Evolutionary conservation across 1,140 invertebrate genomes (phyloP).

Genomic region (Geopemphigus sp.): DNA sequence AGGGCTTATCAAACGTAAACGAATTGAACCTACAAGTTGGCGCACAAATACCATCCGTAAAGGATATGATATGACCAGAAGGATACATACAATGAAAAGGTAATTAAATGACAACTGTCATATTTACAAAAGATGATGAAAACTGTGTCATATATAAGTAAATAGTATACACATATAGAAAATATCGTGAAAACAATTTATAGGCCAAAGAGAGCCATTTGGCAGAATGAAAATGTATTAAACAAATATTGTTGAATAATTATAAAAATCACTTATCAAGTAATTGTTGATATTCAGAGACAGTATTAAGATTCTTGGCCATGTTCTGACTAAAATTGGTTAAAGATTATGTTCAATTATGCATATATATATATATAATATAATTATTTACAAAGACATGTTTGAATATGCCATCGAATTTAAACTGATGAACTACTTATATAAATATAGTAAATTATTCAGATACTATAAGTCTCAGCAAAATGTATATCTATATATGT

Average conservation of each 20-base stretch:
- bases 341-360: slow-evolving; percentile 28
- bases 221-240: slow-evolving; percentile 19
- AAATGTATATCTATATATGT: neutral
- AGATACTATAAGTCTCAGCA: slow-evolving; percentile 17
- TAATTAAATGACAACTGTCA: slow-evolving; percentile 45
- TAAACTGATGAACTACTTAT: neutral
- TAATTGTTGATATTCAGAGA: slow-evolving; percentile 22
- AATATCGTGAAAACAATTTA: slow-evolving; percentile 1
- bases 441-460: slow-evolving; percentile 16
- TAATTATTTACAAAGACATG: slow-evolving; percentile 1
- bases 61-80: slow-evolving; percentile 45
- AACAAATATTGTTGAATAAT: slow-evolving; percentile 19
- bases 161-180: slow-evolving; percentile 5
- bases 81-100: slow-evolving; percentile 48
- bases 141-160: slow-evolving; percentile 13
- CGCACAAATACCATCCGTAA: slow-evolving; percentile 39
- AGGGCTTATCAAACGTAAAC: slow-evolving; percentile 43
- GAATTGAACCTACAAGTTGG: slow-evolving; percentile 35
- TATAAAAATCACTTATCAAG: slow-evolving; percentile 6
- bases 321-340: slow-evolving; percentile 19
- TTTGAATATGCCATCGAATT: slow-evolving; percentile 22
- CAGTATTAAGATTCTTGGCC: neutral
- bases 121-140: slow-evolving; percentile 40
- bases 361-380: slow-evolving; percentile 14
- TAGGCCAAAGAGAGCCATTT: slow-evolving; percentile 28